Percentiles rank a stretch among this genome's conserved stretches.
Conservation (phyloP, 2,113 vertebrate species). For the Thoracochromis brauschi region DNA sequence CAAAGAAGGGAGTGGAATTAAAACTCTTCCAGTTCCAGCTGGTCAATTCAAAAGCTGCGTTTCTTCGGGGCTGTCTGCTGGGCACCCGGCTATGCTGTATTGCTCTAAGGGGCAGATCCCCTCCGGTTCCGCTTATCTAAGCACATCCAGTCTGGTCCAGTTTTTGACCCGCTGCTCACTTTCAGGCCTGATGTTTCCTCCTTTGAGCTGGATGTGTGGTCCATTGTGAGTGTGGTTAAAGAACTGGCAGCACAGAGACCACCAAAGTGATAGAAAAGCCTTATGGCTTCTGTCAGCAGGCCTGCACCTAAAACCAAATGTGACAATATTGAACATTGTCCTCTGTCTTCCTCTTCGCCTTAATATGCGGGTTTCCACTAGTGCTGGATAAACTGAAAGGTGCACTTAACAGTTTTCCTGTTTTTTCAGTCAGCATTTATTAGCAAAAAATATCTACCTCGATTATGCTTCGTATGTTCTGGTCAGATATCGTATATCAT, state of each 20-base stretch:
- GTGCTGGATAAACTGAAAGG: not conserved
- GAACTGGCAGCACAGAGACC: slow-evolving; percentile 42
- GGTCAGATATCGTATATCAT: not conserved
- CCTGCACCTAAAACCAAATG: not conserved
- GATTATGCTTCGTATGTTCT: not conserved
- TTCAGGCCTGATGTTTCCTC: slow-evolving; percentile 32
- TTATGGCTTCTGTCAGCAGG: not conserved
- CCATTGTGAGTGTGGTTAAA: slow-evolving; percentile 48
- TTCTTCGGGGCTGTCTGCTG: not conserved
- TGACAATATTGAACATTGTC: not conserved
- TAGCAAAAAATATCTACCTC: not conserved
- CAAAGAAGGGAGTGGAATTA: slow-evolving; percentile 30
- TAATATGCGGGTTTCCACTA: not conserved
- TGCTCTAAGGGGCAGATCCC: slow-evolving; percentile 24
- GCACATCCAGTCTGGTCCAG: slow-evolving; percentile 60
- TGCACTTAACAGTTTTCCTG: not conserved
- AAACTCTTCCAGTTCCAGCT: slow-evolving; percentile 16
- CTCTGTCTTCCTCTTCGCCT: not conserved
- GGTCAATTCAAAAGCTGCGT: slow-evolving; percentile 18
- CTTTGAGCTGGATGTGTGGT: slow-evolving; percentile 65
- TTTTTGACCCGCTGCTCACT: slow-evolving; percentile 55
- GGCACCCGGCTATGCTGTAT: not conserved
- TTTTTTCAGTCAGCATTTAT: not conserved
- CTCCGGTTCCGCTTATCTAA: slow-evolving; percentile 59
- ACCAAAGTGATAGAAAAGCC: slow-evolving; percentile 36